Base-by-base conservation (phyloP, 1,140 invertebrate species). In the Neodiprion virginianus region DNA sequence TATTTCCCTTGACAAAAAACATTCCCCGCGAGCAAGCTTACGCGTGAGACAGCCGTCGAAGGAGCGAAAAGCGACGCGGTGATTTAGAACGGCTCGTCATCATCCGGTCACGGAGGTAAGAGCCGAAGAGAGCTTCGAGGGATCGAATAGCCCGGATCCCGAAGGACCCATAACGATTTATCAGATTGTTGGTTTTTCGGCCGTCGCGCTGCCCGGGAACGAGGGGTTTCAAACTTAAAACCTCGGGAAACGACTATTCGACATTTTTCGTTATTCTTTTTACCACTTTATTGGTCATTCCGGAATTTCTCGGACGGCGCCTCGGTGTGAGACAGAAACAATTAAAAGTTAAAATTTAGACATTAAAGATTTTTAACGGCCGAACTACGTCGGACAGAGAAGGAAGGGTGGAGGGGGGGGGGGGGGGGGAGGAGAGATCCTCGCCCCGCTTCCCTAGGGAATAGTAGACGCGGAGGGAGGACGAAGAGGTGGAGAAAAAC, bases 341-440 rank as follows among this genome's bases (percentile, higher is more conserved):
- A 69, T 69, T 69, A 69, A 69, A 69, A 69, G 67, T 47, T 69
- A 47, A 69, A 69, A 69, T 69, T 69, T 69, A 69, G 67, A 69
- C 67, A 69, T 69, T 69, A 69, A 69, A 69, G 53, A 69, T 69
- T 69, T 69, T 69, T 69, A 69, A 69, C 23, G 23, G 67, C 40
- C 67, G 4, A 65, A 40, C 53, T 21, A 21, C 17, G 17, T 21
- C 17, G 17, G 17, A 21, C 17, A 21, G 17, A 21, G 17, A 21
- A 21, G 17, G 17, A 21, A 21, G 17, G 17, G 17, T 17, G 17
- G 17, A 17, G 17, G 17, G 17, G 17, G 17, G 17, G 17, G 17
- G 17, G 17, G 28, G 2, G 28, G 28, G 2, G 28, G 28, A 40
- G 28, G 28, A 21, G 17, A 21, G 17, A 21, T 40, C 28, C 28